Evolutionary conservation across 1,140 invertebrate species (phyloP), one percentile per base, ranked within the genome.

Genomic region (Meloidogyne floridensis): DNA sequence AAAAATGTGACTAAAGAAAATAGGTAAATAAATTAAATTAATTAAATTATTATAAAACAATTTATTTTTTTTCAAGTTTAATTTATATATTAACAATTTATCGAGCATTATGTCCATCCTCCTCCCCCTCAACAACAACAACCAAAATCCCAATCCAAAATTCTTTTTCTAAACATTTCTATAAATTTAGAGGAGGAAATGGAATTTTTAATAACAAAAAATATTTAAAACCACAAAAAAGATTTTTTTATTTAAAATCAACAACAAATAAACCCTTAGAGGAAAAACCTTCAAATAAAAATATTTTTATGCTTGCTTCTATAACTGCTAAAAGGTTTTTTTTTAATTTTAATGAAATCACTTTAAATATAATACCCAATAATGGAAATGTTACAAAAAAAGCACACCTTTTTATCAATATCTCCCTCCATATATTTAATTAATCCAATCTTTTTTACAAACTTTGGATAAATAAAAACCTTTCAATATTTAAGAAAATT

Each of bases 1-100:
- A 86, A 87, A 80, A 86, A 86, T 70, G 82, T 87, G 15, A 77
- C 77, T 15, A 47, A 72, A 71, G 20, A 72, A 51, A 86, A 86
- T 75, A 76, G 81, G 84, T 86, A 75, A 87, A 76, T 15, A 43
- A 13, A 13, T 13, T 69, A 59, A 5, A 32, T 15, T 79, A 32
- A 32, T 82, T 74, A 13, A 59, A 3, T 47, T 47, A 1, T 72
- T 47, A 70, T 20, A 32, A 32, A 32, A 32, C 32, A 18, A 18
- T 47, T 18, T 70, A 77, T 42, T 83, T 65, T 20, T 1, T 69
- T 53, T 32, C 4, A 53, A n/a, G 2, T 59, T 72, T 13, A 73
- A 70, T 42, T 15, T 82, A 18, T 84, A n/a, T 72, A 15, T 77
- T 72, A 76, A 8, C 65, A 85, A 85, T 18, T 71, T 86, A 4